Conservation (phyloP, 2,888 invertebrate genomes). For the Tetranychus piercei region DNA sequence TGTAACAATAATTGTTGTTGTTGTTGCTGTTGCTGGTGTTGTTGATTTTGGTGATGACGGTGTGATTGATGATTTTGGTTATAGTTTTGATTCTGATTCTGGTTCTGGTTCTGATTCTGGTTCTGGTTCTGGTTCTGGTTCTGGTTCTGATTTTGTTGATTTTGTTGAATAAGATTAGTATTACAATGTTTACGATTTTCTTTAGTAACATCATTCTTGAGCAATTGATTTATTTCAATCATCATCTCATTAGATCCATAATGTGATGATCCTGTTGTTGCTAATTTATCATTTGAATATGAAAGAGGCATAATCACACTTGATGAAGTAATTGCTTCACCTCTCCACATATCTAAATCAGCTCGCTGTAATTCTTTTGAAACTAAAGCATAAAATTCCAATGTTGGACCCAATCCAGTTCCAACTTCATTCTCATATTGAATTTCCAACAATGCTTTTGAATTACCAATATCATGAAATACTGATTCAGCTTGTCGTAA, state of each 20-base stretch:
- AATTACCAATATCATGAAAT: constrained; percentile 76
- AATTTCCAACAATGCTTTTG: constrained; percentile 76
- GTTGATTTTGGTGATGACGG: constrained; percentile 5
- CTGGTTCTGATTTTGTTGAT: neutral
- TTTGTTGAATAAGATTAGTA: neutral
- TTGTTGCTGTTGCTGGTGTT: constrained; percentile 7
- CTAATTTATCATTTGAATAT: constrained; percentile 10
- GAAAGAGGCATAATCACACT: neutral
- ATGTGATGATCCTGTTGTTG: neutral
- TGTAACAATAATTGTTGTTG: constrained; percentile 1
- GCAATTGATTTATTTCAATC: neutral
- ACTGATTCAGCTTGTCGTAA: constrained; percentile 86
- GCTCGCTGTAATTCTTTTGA: constrained; percentile 76
- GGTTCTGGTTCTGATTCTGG: neutral
- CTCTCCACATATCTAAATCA: constrained; percentile 86
- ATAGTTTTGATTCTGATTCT: too few species aligned
- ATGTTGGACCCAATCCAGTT: constrained; percentile 92
- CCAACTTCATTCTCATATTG: constrained; percentile 59
- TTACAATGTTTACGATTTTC: neutral
- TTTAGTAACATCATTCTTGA: neutral
- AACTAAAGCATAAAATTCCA: constrained; percentile 95
- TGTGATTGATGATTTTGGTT: neutral
- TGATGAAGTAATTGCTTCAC: constrained; percentile 34
- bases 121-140: neutral
- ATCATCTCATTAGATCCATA: neutral